Evolutionary conservation across 2,113 vertebrate species (phyloP).

Genomic region (Odontesthes bonariensis): DNA sequence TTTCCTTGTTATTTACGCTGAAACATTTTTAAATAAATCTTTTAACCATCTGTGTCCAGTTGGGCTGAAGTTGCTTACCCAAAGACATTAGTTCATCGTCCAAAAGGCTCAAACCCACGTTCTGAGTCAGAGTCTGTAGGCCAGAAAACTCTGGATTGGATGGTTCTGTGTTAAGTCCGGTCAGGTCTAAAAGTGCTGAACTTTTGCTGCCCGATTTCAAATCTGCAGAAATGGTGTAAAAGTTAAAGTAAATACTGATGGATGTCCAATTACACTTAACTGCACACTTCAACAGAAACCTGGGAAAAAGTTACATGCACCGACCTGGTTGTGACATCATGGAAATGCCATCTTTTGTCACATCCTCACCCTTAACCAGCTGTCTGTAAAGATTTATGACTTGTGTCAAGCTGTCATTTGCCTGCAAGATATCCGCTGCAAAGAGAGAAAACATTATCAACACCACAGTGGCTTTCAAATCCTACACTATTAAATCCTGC

Average conservation of each 20-base stretch:
- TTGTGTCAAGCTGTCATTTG: constrained; percentile 96
- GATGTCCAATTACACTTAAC: not conserved
- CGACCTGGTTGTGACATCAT: constrained; percentile 82
- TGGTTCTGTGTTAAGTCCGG: constrained; percentile 86
- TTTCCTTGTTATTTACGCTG: not conserved
- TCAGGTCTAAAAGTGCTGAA: constrained; percentile 92
- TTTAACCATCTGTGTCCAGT: not conserved
- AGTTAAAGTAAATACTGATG: not conserved
- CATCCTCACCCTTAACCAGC: constrained; percentile 91
- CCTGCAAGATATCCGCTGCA: constrained; percentile 94
- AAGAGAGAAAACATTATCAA: constrained; percentile 28
- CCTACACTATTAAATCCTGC: not conserved
- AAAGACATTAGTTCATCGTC: constrained; percentile 98
- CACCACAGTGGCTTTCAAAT: not conserved
- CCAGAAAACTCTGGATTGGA: constrained; percentile 81
- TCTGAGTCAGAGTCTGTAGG: constrained; percentile 74
- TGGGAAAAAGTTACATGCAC: not conserved
- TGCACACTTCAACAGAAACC: not conserved
- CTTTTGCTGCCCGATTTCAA: constrained; percentile 79
- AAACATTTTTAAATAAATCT: not conserved
- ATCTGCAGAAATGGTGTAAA: not conserved
- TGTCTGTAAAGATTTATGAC: constrained; percentile 96
- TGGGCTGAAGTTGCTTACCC: constrained; percentile 72
- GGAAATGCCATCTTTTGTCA: constrained; percentile 85
- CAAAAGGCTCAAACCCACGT: constrained; percentile 86